Percentiles rank a stretch among this genome's conserved stretches.
These are phyloP conservation scores for Hippocampus mohnikei DNA, from an alignment of 2,113 vertebrate species.

Conservation along the genomic window DNA sequence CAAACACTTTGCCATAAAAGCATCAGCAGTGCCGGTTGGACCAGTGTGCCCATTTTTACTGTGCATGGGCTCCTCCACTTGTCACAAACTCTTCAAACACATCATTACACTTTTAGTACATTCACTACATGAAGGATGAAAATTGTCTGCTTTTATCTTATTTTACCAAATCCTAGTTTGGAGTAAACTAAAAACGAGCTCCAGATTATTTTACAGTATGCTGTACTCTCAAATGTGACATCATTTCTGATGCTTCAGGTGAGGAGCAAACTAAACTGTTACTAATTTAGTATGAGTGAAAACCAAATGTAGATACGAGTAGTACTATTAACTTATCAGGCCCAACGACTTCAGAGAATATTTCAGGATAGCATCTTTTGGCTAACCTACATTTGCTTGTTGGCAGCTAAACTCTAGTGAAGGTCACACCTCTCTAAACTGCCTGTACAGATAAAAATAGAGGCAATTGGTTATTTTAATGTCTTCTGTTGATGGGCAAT, in stretches of 20 bases:
- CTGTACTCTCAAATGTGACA: too few relatives aligned
- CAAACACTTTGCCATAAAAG: slow-evolving; percentile 69
- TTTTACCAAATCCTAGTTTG: too few relatives aligned
- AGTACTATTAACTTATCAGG: too few relatives aligned
- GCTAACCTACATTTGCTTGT: neutral
- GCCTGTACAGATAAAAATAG: neutral
- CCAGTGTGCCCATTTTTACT: slow-evolving; percentile 72
- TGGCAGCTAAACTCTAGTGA: neutral
- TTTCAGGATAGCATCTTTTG: neutral
- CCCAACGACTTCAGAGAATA: neutral
- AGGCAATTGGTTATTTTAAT: neutral
- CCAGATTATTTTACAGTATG: too few relatives aligned
- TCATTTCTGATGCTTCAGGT: too few relatives aligned
- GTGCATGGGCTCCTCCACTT: slow-evolving; percentile 41
- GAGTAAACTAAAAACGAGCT: too few relatives aligned
- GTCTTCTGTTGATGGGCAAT: neutral
- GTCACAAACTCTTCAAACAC: slow-evolving; percentile 30
- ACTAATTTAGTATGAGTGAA: too few relatives aligned
- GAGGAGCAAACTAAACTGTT: too few relatives aligned
- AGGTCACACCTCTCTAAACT: neutral
- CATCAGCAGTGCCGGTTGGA: slow-evolving; percentile 65
- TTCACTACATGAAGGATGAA: too few relatives aligned
- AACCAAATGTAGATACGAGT: too few relatives aligned
- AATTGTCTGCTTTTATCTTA: too few relatives aligned
- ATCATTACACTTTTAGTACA: neutral